Evolutionary conservation across 2,113 vertebrate species (phyloP).

Genomic region (Neolamprologus ventralis): DNA sequence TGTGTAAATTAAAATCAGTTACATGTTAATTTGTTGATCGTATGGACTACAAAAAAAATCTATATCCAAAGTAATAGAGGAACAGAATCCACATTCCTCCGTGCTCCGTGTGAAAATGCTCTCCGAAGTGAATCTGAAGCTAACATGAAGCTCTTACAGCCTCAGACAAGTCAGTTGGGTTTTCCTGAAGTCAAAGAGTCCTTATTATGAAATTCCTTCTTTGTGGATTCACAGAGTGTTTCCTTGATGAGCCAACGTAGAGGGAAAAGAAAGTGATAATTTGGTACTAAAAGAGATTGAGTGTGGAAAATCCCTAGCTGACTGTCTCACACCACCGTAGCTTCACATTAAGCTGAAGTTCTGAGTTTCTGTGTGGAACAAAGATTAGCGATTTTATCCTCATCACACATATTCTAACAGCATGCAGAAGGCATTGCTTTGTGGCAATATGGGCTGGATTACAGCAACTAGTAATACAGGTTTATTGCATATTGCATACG

Average conservation of each 20-base stretch:
- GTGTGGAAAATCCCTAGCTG: not conserved
- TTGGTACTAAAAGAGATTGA: not conserved
- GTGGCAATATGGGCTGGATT: not conserved
- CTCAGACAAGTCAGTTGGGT: not conserved
- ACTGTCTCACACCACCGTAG: not conserved
- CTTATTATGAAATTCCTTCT: not conserved
- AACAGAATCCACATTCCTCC: not conserved
- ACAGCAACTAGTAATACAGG: not conserved
- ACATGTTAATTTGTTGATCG: not conserved
- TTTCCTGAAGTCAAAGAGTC: not conserved
- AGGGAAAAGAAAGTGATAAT: not conserved
- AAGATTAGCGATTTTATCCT: not conserved
- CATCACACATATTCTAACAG: not conserved
- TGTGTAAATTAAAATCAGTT: not conserved
- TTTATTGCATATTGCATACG: not conserved
- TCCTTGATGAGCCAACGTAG: not conserved
- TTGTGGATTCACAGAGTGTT: not conserved
- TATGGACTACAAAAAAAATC: not conserved
- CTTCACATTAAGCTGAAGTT: not conserved
- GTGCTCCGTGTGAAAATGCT: not conserved
- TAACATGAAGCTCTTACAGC: not conserved
- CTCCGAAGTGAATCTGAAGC: not conserved
- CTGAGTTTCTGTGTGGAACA: not conserved
- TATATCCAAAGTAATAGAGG: not conserved
- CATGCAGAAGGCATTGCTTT: not conserved